Evolutionary conservation across 1,140 invertebrate species (phyloP).

Genomic region (Euura saliciscinereae): DNA sequence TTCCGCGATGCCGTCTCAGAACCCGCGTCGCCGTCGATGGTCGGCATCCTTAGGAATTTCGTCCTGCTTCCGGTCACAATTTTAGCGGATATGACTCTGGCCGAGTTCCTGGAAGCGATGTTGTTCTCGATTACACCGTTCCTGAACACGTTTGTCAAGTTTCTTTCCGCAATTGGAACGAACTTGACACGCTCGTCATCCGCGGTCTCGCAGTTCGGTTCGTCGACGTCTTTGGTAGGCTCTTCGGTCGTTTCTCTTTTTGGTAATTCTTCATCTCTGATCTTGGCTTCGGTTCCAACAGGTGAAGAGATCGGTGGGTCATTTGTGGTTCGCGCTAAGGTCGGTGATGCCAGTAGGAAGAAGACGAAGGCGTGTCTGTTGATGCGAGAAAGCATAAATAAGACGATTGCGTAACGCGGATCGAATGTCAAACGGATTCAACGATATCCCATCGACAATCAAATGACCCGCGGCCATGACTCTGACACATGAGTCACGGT

Average conservation of each 20-base stretch:
- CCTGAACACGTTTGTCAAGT: slow-evolving; percentile 7
- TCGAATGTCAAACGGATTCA: too few relatives aligned
- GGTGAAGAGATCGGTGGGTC: neutral
- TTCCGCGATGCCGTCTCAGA: neutral
- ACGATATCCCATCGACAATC: neutral
- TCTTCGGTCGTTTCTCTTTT: neutral
- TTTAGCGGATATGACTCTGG: neutral
- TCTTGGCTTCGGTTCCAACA: neutral
- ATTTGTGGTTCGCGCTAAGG: neutral
- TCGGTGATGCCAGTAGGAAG: neutral
- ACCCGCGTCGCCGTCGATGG: neutral
- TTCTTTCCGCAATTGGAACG: neutral
- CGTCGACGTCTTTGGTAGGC: neutral
- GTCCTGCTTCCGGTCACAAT: slow-evolving; percentile 8
- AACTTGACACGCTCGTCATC: neutral
- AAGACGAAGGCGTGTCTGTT: neutral
- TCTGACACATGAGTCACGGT: neutral
- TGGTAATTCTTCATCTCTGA: neutral
- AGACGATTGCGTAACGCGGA: too few relatives aligned
- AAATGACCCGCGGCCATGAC: neutral
- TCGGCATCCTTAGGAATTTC: neutral
- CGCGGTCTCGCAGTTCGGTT: neutral
- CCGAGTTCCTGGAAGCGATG: neutral
- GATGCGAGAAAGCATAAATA: too few relatives aligned
- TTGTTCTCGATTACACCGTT: slow-evolving; percentile 15